Conservation (phyloP, 30 jellyfish, hydroid and myxozoan species). For the Hydractinia echinata region DNA sequence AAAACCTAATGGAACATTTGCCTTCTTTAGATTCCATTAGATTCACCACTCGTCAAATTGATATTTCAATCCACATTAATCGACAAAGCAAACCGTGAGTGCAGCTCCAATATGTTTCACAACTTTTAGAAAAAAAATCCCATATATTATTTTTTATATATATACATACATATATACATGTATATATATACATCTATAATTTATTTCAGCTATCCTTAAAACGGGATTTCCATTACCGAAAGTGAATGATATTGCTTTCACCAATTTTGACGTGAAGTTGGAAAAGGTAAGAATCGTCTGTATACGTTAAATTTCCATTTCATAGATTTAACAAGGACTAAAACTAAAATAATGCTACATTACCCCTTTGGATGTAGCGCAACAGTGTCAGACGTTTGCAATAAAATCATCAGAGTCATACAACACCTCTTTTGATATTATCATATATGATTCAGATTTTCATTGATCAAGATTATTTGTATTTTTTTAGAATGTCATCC, state of each 20-base stretch:
- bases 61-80: background rate
- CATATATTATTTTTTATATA: no score
- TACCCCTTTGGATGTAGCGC: no score
- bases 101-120: background rate
- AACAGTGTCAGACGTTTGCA: no score
- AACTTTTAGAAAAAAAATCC: no score
- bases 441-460: no score
- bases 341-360: no score
- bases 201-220: background rate
- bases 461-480: no score
- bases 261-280: background rate
- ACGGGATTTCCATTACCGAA: constrained; percentile 2
- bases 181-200: no score
- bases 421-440: no score
- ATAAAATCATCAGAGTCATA: no score
- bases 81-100: constrained; percentile 7
- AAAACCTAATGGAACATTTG: background rate
- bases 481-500: background rate
- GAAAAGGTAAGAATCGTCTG: background rate
- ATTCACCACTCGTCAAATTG: background rate
- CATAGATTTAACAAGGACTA: background rate
- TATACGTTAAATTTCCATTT: background rate
- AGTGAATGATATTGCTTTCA: background rate
- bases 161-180: no score
- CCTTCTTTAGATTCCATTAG: background rate